Percentiles rank a stretch among this genome's conserved stretches.
Conservation (phyloP, 2,888 invertebrate species). For the Drosophila cracens region DNA sequence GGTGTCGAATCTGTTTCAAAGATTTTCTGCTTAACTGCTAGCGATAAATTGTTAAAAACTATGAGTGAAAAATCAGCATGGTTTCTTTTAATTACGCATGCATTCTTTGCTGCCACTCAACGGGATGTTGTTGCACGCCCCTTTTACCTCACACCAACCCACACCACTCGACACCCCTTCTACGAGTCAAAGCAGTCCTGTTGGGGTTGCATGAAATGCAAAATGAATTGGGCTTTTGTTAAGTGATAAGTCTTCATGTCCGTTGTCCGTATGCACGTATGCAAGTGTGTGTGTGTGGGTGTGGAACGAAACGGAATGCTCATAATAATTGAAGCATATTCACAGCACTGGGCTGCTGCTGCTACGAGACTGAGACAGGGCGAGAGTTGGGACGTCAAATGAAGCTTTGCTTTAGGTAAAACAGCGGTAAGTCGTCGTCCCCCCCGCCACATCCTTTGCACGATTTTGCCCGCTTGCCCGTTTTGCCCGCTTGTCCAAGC, state of each 20-base stretch:
- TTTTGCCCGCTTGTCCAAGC: neutral
- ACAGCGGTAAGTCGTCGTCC: neutral
- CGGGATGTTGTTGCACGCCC: conserved; percentile 2
- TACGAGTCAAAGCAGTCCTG: conserved; percentile 19
- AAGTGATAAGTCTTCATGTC: conserved; percentile 29
- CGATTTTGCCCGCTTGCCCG: conserved; percentile 12
- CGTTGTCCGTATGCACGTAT: conserved; percentile 1
- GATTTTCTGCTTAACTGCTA: neutral
- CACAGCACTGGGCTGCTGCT: conserved; percentile 33
- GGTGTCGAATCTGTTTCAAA: neutral
- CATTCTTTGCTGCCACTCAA: conserved; percentile 44
- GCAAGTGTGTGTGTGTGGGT: conserved; percentile 24
- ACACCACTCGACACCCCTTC: neutral
- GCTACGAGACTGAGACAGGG: neutral
- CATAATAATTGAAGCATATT: conserved; percentile 79
- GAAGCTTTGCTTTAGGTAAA: conserved; percentile 1
- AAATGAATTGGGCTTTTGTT: conserved; percentile 32
- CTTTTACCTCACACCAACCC: neutral
- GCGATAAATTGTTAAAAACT: neutral
- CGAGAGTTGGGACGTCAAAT: neutral
- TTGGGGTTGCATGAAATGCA: conserved; percentile 16
- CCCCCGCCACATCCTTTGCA: neutral
- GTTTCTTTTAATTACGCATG: conserved; percentile 70
- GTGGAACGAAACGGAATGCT: conserved; percentile 46
- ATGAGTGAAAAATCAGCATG: conserved; percentile 53